Evolutionary conservation across 2,888 invertebrate genomes (phyloP).

Genomic region (Tetranychus truncatus): DNA sequence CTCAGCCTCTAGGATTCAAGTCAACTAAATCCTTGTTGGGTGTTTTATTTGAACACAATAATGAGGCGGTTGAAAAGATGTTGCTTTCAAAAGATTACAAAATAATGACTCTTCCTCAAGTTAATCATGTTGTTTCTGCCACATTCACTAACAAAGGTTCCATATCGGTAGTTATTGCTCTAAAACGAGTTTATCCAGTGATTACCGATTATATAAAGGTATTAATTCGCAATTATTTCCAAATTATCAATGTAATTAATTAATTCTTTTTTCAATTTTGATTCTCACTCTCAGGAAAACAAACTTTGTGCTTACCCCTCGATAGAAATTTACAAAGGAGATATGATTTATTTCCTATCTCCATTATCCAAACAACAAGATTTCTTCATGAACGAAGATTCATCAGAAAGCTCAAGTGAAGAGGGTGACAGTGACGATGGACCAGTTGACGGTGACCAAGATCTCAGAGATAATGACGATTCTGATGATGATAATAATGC

Average conservation of each 20-base stretch:
- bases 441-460: no score
- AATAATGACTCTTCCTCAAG: constrained; percentile 31
- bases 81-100: no score
- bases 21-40: no score
- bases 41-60: no score
- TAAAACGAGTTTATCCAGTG: constrained; percentile 34
- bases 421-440: constrained; percentile 19
- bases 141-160: constrained; percentile 34
- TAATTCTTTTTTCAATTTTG: no score
- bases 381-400: constrained; percentile 30
- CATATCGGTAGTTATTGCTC: constrained; percentile 35
- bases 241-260: no score
- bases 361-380: constrained; percentile 36
- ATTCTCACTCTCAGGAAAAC: constrained; percentile 14
- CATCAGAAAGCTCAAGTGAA: constrained; percentile 22
- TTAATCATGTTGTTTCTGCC: constrained; percentile 34
- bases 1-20: no score
- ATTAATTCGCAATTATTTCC: no score
- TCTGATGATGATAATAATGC: constrained; percentile 9
- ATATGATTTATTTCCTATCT: constrained; percentile 34
- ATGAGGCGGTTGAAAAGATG: no score
- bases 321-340: constrained; percentile 34
- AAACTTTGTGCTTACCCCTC: no score
- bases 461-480: background rate
- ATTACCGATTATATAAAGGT: no score